These are phyloP conservation scores for Zaprionus africanus DNA, from an alignment of 1,140 invertebrate genomes.

Conservation along the genomic window DNA sequence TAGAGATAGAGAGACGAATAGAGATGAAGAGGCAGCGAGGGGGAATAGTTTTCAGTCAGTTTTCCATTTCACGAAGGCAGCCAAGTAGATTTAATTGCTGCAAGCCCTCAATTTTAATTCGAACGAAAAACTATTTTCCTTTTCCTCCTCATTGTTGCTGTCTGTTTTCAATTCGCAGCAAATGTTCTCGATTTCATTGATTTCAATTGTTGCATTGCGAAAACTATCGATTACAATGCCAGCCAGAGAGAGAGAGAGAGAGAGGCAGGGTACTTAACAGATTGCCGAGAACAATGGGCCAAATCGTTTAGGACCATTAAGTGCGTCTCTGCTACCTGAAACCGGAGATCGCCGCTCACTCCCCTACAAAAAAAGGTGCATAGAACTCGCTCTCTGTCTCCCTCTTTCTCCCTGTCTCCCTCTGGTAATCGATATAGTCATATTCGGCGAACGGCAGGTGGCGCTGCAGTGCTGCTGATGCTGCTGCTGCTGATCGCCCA, in stretches of 20 bases:
- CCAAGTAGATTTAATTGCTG: conserved; percentile 62
- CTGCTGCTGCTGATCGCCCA: conserved; percentile 21
- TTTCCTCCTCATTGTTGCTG: conserved; percentile 1
- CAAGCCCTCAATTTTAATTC: conserved; percentile 54
- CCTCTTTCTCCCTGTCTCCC: background rate
- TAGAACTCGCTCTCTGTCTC: background rate
- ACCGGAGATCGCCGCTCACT: conserved; percentile 35
- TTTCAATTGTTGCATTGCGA: conserved; percentile 59
- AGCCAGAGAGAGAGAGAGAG: conserved; percentile 3
- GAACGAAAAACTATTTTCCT: conserved; percentile 40
- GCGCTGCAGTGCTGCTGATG: conserved; percentile 25
- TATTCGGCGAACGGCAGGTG: conserved; percentile 19
- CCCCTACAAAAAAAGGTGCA: background rate
- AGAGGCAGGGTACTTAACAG: conserved; percentile 29
- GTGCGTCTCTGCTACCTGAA: conserved; percentile 34
- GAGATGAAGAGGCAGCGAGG: background rate
- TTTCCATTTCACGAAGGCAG: conserved; percentile 36
- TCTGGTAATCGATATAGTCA: conserved; percentile 4
- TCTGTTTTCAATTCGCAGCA: conserved; percentile 25
- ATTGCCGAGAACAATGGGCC: conserved; percentile 31
- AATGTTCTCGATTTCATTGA: conserved; percentile 61
- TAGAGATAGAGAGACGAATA: background rate
- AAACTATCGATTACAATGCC: conserved; percentile 59
- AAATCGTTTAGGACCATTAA: conserved; percentile 53
- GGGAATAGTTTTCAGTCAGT: conserved; percentile 15